phyloP scores from a whole-genome alignment of 2,113 vertebrate species.

The Cyphomyrus discorhynchus region DNA sequence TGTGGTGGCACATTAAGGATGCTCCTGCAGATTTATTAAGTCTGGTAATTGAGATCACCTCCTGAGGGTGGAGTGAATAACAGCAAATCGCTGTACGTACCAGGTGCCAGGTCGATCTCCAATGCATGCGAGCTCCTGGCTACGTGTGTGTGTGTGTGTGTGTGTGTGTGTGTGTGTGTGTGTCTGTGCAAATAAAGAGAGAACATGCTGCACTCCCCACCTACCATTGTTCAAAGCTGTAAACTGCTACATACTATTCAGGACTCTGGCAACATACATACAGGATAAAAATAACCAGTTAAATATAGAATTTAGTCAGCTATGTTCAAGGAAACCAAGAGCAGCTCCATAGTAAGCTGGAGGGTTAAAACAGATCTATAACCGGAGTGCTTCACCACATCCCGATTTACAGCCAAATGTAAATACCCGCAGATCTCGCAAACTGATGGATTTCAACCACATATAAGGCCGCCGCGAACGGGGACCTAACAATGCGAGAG shows the following conservation, averaged over 20 bases:
- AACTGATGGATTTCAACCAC: slow-evolving; percentile 24
- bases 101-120: slow-evolving; percentile 1
- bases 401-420: slow-evolving; percentile 35
- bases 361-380: not conserved
- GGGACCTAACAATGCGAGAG: slow-evolving; percentile 7
- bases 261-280: not conserved
- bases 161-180: not conserved
- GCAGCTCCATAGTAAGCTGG: not conserved
- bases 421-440: slow-evolving; percentile 20
- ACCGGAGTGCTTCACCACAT: not conserved
- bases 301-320: not conserved
- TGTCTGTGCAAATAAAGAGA: not conserved
- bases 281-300: not conserved
- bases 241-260: not conserved
- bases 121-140: not conserved
- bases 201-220: not conserved
- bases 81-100: not conserved
- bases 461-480: slow-evolving; percentile 19
- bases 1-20: not conserved
- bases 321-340: not conserved
- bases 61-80: slow-evolving; percentile 5
- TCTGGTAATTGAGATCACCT: slow-evolving; percentile 6
- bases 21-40: not conserved
- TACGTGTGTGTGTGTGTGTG: not conserved
- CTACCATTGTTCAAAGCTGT: not conserved